Evolutionary conservation across 2,797 vertebrate genomes (phyloP), one percentile per base, ranked within the genome.

Genomic region (Decapterus maruadsi): DNA sequence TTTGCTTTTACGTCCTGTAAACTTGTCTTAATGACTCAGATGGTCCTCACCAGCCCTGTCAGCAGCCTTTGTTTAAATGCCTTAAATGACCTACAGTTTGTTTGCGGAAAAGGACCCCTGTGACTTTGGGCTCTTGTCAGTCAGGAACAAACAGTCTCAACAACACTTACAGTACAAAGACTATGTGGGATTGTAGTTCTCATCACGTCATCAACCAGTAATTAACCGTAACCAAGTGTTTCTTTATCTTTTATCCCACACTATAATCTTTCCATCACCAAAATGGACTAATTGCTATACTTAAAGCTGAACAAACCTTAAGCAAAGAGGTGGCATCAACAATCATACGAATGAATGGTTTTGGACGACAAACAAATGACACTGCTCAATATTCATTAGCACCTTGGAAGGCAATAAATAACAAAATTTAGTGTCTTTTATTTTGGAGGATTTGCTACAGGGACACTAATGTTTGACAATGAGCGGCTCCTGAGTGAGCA

Each of bases 401-500:
- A 36, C 34, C 17, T n/a, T 38, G 1, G 3, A 55, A 46, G 36
- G 0, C 26, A 34, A 26, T 54, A n/a, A 26, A 8, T 4, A 11
- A 19, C 22, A 42, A 40, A 6, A 57, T 26, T 17, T 58, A 36
- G 46, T 31, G 16, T 34, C 1, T 0, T 71, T 72, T 51, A 45
- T 48, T 62, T 10, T 40, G 1, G 3, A 43, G 34, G 31, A 69
- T 76, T 71, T 38, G 38, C 58, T 63, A 12, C 62, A 26, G 42
- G 48, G 62, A 70, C 54, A 20, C 54, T 53, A 48, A 31, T 29
- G n/a, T 57, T 62, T 71, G 2, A 38, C 54, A 78, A 66, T 3
- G 11, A 42, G 70, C 4, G 0, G n/a, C 66, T 78, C 62, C 66
- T 78, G 61, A 64, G 69, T n/a, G 65, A 86, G 75, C 87, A 89